phyloP scores from a whole-genome alignment of 2,113 vertebrate species.

The Aspidoscelis tigris region DNA sequence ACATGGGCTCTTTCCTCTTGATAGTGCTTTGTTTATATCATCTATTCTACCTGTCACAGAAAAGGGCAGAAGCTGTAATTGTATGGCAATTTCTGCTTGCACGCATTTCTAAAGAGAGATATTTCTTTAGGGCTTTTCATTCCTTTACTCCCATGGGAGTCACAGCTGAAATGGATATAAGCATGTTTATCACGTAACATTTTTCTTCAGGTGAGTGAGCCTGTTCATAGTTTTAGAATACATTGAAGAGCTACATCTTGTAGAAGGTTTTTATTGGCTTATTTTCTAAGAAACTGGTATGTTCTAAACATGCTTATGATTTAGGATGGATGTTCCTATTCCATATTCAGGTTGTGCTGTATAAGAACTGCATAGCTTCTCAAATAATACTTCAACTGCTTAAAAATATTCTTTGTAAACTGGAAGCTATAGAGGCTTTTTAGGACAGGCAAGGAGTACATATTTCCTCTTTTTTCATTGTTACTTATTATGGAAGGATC shows the following conservation, averaged over 20 bases:
- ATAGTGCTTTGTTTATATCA: background rate
- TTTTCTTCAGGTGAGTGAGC: conserved; percentile 47
- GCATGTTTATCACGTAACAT: conserved; percentile 33
- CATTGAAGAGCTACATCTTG: conserved; percentile 48
- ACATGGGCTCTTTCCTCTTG: background rate
- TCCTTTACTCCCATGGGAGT: conserved; percentile 25
- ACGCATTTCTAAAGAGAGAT: background rate
- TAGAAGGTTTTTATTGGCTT: conserved; percentile 18
- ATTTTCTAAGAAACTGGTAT: conserved; percentile 55
- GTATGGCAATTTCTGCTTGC: background rate
- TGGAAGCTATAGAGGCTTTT: background rate
- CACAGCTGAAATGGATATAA: conserved; percentile 48
- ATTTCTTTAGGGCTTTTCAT: background rate
- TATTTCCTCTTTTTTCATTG: background rate
- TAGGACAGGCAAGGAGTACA: background rate
- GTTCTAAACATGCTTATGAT: conserved; percentile 57
- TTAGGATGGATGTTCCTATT: conserved; percentile 58
- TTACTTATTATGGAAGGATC: background rate
- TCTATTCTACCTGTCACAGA: background rate
- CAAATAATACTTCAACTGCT: conserved; percentile 50
- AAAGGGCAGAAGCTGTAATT: background rate
- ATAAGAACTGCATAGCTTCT: conserved; percentile 55
- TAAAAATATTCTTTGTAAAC: background rate
- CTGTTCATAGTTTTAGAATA: conserved; percentile 45
- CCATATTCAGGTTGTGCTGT: conserved; percentile 53